These are phyloP conservation scores for Leptogaster cylindrica DNA, from an alignment of 2,888 invertebrate species.

Conservation along the genomic window DNA sequence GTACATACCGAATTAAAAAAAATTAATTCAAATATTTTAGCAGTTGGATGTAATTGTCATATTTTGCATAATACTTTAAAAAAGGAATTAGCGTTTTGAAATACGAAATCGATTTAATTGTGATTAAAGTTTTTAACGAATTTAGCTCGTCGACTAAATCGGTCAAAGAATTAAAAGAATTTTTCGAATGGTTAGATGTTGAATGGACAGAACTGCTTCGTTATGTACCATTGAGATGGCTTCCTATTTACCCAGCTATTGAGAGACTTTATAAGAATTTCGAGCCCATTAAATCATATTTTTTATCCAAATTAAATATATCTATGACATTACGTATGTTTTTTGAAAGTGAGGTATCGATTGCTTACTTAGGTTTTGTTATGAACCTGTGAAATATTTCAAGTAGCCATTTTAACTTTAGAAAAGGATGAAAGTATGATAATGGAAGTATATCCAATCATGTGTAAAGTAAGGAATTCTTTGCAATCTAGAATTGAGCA, in stretches of 20 bases:
- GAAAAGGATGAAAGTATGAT: not conserved
- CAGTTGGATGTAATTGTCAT: not conserved
- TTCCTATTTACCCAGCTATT: too few species aligned
- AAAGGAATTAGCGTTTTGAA: not conserved
- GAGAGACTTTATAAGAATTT: too few species aligned
- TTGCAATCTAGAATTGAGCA: too few species aligned
- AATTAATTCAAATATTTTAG: not conserved
- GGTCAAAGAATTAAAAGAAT: too few species aligned
- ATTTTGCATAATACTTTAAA: not conserved
- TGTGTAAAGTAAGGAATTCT: not conserved
- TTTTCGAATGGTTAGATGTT: too few species aligned
- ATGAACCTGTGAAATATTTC: not conserved
- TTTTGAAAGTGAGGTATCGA: too few species aligned
- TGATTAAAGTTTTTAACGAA: not conserved
- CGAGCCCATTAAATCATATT: too few species aligned
- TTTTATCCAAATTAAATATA: too few species aligned
- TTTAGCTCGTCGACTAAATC: not conserved
- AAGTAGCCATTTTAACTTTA: not conserved
- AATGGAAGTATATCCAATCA: not conserved
- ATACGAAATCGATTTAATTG: not conserved
- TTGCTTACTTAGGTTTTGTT: not conserved
- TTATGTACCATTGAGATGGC: too few species aligned
- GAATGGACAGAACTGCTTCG: too few species aligned
- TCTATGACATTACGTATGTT: too few species aligned
- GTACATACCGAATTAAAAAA: not conserved